phyloP scores from a whole-genome alignment of 2,113 vertebrate species.

The Paracanthobrama guichenoti region DNA sequence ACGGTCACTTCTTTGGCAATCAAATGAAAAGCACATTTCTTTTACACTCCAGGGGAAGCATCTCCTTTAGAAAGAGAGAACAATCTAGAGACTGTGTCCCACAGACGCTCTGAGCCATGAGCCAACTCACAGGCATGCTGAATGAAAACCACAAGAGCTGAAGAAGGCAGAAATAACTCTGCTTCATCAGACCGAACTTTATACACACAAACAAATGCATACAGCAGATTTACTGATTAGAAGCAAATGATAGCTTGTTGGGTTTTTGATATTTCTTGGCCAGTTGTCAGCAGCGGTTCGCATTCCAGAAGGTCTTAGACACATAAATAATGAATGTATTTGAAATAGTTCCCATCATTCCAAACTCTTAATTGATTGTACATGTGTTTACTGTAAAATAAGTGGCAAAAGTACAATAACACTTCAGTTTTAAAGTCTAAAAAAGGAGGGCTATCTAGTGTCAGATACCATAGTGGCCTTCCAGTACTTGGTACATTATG shows the following conservation, averaged over 20 bases:
- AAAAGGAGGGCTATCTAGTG: not conserved
- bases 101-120: not conserved
- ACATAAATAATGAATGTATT: conserved; percentile 20
- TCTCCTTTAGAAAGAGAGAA: not conserved
- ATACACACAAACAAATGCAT: conserved; percentile 7
- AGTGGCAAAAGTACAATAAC: not conserved
- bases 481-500: not conserved
- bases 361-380: not conserved
- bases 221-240: conserved; percentile 55
- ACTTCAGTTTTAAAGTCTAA: not conserved
- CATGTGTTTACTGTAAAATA: not conserved
- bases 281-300: conserved; percentile 63
- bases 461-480: not conserved
- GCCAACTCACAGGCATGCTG: not conserved
- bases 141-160: conserved; percentile 12
- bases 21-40: conserved; percentile 9
- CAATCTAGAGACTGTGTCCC: conserved; percentile 22
- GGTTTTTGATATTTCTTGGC: conserved; percentile 52
- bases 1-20: not conserved
- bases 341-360: conserved; percentile 21
- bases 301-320: conserved; percentile 36
- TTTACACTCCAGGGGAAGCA: not conserved
- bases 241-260: conserved; percentile 50
- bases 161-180: conserved; percentile 1
- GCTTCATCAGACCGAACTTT: conserved; percentile 9